These are phyloP conservation scores for Chelidonichthys spinosus DNA, from an alignment of 2,797 vertebrate genomes.

Conservation along the genomic window DNA sequence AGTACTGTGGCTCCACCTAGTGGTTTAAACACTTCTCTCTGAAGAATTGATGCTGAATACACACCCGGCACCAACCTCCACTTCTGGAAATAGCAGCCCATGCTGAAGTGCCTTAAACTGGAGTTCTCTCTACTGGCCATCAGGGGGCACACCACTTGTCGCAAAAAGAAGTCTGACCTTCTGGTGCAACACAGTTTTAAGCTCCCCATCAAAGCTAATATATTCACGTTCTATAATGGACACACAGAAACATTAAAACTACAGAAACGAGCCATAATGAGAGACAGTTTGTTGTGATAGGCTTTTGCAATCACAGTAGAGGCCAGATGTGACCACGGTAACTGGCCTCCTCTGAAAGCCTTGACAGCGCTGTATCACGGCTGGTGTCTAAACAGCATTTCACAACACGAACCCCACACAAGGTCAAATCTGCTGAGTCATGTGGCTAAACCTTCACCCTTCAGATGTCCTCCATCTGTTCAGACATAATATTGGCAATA, in stretches of 20 bases:
- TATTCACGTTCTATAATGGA: background rate
- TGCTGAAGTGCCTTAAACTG: no score
- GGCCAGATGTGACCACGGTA: slow-evolving; percentile 11
- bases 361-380: slow-evolving; percentile 7
- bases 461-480: slow-evolving; percentile 53
- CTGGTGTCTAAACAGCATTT: slow-evolving; percentile 40
- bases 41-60: no score
- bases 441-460: slow-evolving; percentile 4
- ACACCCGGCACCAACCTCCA: no score
- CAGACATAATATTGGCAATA: slow-evolving; percentile 44
- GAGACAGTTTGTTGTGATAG: slow-evolving; percentile 1
- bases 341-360: background rate
- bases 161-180: no score
- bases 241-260: background rate
- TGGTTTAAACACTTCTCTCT: no score
- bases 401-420: slow-evolving; percentile 15
- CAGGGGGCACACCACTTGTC: no score
- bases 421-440: slow-evolving; percentile 38
- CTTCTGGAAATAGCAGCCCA: no score
- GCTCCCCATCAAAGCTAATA: no score
- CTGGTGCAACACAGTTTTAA: no score
- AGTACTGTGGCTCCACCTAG: no score
- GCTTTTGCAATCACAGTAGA: slow-evolving; percentile 11
- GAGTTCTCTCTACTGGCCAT: no score
- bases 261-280: background rate